These are phyloP conservation scores for Microcaecilia unicolor DNA, from an alignment of 2,797 vertebrate species.

Conservation along the genomic window DNA sequence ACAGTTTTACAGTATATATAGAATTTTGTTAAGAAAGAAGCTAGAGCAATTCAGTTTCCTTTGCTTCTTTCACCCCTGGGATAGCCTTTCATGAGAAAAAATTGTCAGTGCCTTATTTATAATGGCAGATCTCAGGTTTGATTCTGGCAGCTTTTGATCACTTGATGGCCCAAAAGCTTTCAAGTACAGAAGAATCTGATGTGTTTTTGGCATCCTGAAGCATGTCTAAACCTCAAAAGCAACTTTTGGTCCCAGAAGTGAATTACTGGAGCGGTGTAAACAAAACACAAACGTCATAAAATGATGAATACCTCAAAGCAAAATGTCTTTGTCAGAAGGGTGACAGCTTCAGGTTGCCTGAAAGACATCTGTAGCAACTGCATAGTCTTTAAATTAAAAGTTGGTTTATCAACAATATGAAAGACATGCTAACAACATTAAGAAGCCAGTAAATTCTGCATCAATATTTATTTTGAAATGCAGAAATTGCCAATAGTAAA, in stretches of 20 bases:
- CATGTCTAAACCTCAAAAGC: constrained; percentile 43
- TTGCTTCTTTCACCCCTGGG: constrained; percentile 26
- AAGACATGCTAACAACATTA: constrained; percentile 14
- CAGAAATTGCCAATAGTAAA: constrained; percentile 7
- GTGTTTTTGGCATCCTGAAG: constrained; percentile 40
- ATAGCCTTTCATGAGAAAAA: constrained; percentile 41
- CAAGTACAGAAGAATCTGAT: constrained; percentile 42
- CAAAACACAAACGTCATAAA: constrained; percentile 43
- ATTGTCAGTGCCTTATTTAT: constrained; percentile 52
- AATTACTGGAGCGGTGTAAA: constrained; percentile 50
- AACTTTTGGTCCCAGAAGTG: constrained; percentile 42
- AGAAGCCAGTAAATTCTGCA: constrained; percentile 28
- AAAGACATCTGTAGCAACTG: constrained; percentile 22
- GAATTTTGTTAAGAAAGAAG: constrained; percentile 12
- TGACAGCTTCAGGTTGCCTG: constrained; percentile 32
- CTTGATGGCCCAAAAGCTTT: constrained; percentile 59
- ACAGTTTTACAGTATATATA: neutral
- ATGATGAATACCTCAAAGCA: constrained; percentile 42
- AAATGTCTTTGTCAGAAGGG: constrained; percentile 44
- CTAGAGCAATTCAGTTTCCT: constrained; percentile 16
- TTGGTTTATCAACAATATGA: constrained; percentile 16
- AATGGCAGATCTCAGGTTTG: constrained; percentile 67
- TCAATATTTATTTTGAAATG: constrained; percentile 4
- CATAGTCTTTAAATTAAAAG: constrained; percentile 22
- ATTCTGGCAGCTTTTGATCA: constrained; percentile 73